phyloP scores from a whole-genome alignment of 1,140 invertebrate species.

The Drosophila prosaltans region DNA sequence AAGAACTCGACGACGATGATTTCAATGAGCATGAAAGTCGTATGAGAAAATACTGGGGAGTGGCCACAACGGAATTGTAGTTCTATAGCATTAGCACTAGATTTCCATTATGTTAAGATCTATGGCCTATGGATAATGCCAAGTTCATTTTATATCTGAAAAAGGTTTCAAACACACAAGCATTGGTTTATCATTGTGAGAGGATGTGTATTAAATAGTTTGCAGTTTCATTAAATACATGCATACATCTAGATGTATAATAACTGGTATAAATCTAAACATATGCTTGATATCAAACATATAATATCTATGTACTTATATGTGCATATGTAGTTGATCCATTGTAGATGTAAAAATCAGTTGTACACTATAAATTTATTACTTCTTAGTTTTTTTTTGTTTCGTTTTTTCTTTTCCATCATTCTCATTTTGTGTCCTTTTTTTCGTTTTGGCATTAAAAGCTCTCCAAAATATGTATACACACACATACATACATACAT shows the following conservation, averaged over 20 bases:
- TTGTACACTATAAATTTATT: constrained; percentile 20
- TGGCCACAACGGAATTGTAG: constrained; percentile 90
- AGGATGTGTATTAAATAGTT: constrained; percentile 25
- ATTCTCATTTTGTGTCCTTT: not conserved
- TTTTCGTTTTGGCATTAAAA: constrained; percentile 37
- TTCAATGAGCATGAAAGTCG: constrained; percentile 87
- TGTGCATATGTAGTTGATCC: constrained; percentile 13
- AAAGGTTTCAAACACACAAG: too few species aligned
- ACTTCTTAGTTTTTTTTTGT: constrained; percentile 23
- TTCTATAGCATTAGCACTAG: constrained; percentile 67
- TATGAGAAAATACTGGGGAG: constrained; percentile 94
- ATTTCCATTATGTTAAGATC: not conserved
- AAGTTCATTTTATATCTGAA: not conserved
- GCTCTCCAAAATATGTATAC: constrained; percentile 23
- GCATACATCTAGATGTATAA: constrained; percentile 23
- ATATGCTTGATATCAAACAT: constrained; percentile 5
- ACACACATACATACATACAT: not conserved
- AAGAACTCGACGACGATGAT: constrained; percentile 84
- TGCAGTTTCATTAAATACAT: constrained; percentile 41
- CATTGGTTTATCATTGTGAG: not conserved
- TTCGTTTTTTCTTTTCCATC: not conserved
- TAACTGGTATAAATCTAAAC: constrained; percentile 25
- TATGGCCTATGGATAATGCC: not conserved
- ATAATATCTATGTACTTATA: not conserved
- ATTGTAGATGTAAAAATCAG: constrained; percentile 11